A percentile compares a stretch with the other conserved stretches of the same genome.
Conservation (phyloP, 2,113 vertebrate species). For the Pseudolaguvia tuberculata region DNA sequence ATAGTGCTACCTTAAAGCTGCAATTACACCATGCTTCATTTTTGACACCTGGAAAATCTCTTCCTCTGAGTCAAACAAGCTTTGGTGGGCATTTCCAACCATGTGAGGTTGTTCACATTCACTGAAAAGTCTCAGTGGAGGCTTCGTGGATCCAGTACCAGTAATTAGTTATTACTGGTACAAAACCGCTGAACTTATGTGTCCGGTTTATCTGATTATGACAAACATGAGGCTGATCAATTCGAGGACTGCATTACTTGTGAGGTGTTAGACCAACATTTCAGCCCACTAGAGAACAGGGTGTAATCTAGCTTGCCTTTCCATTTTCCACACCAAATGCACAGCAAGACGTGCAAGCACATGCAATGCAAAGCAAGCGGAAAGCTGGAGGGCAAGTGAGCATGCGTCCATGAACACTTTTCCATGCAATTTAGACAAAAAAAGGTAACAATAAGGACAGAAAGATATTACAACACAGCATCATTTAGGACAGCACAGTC, state of each 20-base stretch:
- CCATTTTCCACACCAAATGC: conserved; percentile 67
- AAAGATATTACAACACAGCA: conserved; percentile 55
- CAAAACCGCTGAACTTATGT: conserved; percentile 56
- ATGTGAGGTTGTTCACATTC: conserved; percentile 57
- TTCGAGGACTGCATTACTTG: conserved; percentile 45
- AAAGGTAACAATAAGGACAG: background rate
- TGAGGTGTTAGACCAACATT: conserved; percentile 17
- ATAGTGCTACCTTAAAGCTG: conserved; percentile 80
- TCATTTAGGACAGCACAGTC: conserved; percentile 80
- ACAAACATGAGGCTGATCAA: conserved; percentile 45
- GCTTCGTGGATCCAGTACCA: conserved; percentile 54
- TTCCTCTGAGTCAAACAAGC: conserved; percentile 55
- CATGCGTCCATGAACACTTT: conserved; percentile 55
- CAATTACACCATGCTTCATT: conserved; percentile 93
- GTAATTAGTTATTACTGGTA: conserved; percentile 66
- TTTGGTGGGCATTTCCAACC: conserved; percentile 62
- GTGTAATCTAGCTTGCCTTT: conserved; percentile 78
- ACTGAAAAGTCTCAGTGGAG: conserved; percentile 59
- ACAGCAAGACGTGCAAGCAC: conserved; percentile 71
- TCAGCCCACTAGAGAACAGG: conserved; percentile 64
- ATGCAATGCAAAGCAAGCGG: conserved; percentile 60
- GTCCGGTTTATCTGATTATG: conserved; percentile 51
- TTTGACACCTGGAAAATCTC: conserved; percentile 65
- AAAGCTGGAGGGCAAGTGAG: conserved; percentile 50
- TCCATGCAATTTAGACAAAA: conserved; percentile 37